Base-by-base conservation (phyloP, 2,113 vertebrate species). In the Phylloscopus trochilus region DNA sequence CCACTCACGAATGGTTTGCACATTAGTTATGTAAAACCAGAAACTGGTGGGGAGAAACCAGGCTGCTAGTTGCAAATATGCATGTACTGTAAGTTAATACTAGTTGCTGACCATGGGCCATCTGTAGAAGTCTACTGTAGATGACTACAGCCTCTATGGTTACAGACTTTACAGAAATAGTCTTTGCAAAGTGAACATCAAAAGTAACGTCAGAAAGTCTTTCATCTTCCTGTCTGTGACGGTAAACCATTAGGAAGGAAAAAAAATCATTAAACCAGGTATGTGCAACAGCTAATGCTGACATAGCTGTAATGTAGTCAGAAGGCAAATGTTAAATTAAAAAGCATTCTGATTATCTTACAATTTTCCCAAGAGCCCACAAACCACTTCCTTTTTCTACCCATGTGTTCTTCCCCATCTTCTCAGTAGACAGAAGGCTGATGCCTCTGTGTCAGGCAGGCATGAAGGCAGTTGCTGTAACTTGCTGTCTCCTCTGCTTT, bases 311-410 rank as follows among this genome's bases (percentile, higher is more conserved):
- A 94, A 92, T 1, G 1, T 81, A 81, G 60, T 87, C 51, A 70
- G 47, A 31, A 44, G 27, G 77, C 90, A 92, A 84, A 94, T 68
- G 58, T 69, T 90, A 88, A 91, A 93, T 81, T 49, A 53, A 88
- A 82, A 82, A 83, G 30, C 68, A 53, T 87, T 91, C 53, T 68
- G 68, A 76, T 75, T 83, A 27, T 89, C 35, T 47, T 90, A 66
- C 39, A 46, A 41, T 96, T 93, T 90, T 89, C 56, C 58, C 51
- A 51, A 83, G 68, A 96, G 58, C 87, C 95, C 92, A 96, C 95
- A 90, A 97, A 97, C 97, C 97, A 97, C 97, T 98, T 98, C 97
- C 97, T 97, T 92, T 92, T 96, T 26, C 55, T 92, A 96, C 66
- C 49, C 95, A 67, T 75, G 64, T 93, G 64, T 90, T 91, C 30